phyloP scores from a whole-genome alignment of 2,113 vertebrate species.

The Megaleporinus macrocephalus region DNA sequence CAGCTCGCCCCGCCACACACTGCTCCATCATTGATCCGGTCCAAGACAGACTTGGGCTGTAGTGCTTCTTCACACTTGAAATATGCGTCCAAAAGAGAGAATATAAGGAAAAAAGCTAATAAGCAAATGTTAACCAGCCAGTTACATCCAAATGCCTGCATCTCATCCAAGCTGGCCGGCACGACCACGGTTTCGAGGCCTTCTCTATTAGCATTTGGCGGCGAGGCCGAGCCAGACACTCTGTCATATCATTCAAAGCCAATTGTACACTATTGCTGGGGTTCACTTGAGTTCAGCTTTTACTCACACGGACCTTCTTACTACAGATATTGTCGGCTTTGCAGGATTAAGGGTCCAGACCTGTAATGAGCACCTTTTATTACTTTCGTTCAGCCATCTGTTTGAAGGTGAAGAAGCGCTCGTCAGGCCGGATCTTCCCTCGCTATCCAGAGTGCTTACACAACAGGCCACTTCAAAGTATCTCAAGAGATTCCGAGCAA shows the following conservation, averaged over 20 bases:
- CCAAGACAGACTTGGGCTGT: no score
- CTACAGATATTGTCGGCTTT: neutral
- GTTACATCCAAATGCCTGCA: no score
- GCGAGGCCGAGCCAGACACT: neutral
- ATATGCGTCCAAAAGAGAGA: no score
- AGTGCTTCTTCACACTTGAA: no score
- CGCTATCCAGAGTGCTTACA: neutral
- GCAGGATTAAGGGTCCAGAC: neutral
- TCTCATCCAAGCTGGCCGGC: no score
- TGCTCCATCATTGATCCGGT: no score
- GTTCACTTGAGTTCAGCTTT: neutral
- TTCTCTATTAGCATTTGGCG: neutral
- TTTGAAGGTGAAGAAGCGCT: neutral
- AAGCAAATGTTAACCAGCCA: no score
- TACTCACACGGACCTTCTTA: neutral
- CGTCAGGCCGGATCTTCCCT: neutral
- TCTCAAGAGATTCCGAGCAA: constrained; percentile 14
- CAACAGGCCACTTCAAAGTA: constrained; percentile 6
- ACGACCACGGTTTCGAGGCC: no score
- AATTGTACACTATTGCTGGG: neutral
- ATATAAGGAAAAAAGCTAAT: no score
- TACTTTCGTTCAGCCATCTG: neutral
- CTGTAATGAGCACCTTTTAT: neutral
- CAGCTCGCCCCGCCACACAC: no score
- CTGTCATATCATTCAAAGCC: neutral